phyloP scores from a whole-genome alignment of 1,140 invertebrate genomes.

The Acromyrmex heyeri region DNA sequence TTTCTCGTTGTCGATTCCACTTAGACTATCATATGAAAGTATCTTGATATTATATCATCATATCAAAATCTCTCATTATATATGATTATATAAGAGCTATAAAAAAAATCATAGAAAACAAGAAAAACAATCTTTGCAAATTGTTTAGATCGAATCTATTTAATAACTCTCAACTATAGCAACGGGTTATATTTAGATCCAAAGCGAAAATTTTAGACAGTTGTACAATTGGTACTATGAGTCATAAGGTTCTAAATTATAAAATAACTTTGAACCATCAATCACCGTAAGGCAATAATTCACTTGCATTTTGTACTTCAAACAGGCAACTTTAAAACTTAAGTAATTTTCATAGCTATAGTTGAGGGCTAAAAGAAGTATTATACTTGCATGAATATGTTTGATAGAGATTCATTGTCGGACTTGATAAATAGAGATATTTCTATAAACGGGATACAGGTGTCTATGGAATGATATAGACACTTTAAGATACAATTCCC shows the following conservation, averaged over 20 bases:
- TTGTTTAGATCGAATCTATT: background rate
- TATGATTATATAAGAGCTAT: background rate
- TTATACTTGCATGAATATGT: background rate
- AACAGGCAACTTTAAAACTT: too few species aligned
- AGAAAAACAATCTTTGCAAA: background rate
- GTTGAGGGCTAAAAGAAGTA: background rate
- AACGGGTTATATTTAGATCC: too few species aligned
- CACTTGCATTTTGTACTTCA: too few species aligned
- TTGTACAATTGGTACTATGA: too few species aligned
- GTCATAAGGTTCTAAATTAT: too few species aligned
- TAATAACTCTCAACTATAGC: background rate
- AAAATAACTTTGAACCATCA: too few species aligned
- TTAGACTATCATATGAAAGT: slow-evolving; percentile 16
- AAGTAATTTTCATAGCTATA: too few species aligned
- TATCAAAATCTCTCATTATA: background rate
- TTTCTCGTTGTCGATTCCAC: background rate
- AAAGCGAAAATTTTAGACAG: too few species aligned
- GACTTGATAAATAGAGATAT: background rate
- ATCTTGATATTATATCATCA: slow-evolving; percentile 9
- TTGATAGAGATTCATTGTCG: too few species aligned
- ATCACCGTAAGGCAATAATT: too few species aligned
- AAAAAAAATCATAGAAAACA: background rate
- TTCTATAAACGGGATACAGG: background rate
- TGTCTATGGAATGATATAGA: background rate
- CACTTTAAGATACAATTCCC: background rate